Conservation (phyloP, 2,888 invertebrate genomes). For the Rhorus exstirpatorius region DNA sequence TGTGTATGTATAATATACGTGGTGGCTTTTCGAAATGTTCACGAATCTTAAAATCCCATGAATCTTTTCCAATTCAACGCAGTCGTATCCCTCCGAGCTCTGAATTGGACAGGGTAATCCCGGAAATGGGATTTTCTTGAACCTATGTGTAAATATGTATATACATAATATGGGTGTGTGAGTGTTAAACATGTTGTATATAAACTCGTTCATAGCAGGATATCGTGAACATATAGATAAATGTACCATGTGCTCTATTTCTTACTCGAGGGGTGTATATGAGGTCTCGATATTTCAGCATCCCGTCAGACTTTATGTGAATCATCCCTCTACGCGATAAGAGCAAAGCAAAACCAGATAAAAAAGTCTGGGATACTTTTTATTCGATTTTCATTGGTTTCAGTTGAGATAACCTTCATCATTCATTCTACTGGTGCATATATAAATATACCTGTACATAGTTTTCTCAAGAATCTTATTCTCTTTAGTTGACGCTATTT, state of each 20-base stretch:
- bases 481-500: no score
- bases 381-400: slow-evolving; percentile 57
- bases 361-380: slow-evolving; percentile 29
- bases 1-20: background rate
- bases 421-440: slow-evolving; percentile 25
- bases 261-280: background rate
- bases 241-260: slow-evolving; percentile 16
- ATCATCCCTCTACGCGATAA: slow-evolving; percentile 12
- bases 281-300: slow-evolving; percentile 24
- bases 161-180: background rate
- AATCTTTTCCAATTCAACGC: slow-evolving; percentile 43
- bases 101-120: slow-evolving; percentile 35
- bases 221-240: no score
- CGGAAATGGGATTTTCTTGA: slow-evolving; percentile 46
- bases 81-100: slow-evolving; percentile 10
- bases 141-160: background rate
- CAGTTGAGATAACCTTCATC: slow-evolving; percentile 35
- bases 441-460: slow-evolving; percentile 4
- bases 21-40: background rate
- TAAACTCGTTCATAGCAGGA: slow-evolving; percentile 17
- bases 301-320: slow-evolving; percentile 3
- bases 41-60: slow-evolving; percentile 41
- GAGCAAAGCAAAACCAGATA: slow-evolving; percentile 19
- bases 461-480: no score
- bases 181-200: background rate